A percentile compares a stretch with the other conserved stretches of the same genome.
Evolutionary conservation across 2,888 invertebrate genomes (phyloP).

Genomic region (Callosobruchus maculatus): DNA sequence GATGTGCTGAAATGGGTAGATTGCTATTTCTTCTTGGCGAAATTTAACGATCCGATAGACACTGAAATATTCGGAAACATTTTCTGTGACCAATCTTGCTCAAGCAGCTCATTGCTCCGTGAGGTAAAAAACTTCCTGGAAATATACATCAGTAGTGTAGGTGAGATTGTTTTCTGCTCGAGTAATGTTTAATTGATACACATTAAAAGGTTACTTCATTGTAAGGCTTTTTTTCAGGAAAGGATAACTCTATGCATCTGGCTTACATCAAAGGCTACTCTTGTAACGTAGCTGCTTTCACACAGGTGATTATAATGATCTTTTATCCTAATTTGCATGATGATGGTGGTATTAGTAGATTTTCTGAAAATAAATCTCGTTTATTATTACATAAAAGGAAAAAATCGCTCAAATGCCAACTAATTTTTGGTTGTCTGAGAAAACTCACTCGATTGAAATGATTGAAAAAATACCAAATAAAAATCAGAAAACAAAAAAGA

Average conservation of each 20-base stretch:
- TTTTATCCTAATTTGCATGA: too few species aligned
- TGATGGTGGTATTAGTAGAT: too few species aligned
- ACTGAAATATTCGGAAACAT: constrained; percentile 15
- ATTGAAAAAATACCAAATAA: too few species aligned
- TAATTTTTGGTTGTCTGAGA: too few species aligned
- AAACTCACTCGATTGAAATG: too few species aligned
- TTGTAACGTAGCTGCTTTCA: background rate
- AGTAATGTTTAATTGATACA: background rate
- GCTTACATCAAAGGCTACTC: background rate
- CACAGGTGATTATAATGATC: background rate
- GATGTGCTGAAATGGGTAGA: constrained; percentile 29
- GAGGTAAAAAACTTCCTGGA: constrained; percentile 21
- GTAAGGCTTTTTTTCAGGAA: constrained; percentile 15
- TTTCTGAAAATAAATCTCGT: too few species aligned
- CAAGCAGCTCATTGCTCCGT: constrained; percentile 19
- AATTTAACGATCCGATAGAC: constrained; percentile 11
- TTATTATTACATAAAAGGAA: too few species aligned
- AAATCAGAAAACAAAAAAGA: too few species aligned
- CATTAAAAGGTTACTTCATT: background rate
- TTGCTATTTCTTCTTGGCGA: constrained; percentile 23
- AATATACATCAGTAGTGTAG: constrained; percentile 16
- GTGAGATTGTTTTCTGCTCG: constrained; percentile 12
- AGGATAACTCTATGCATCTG: background rate
- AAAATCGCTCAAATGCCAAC: too few species aligned
- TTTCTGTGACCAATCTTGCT: constrained; percentile 12